phyloP scores from a whole-genome alignment of 2,797 vertebrate species.

The Cynopterus sphinx region DNA sequence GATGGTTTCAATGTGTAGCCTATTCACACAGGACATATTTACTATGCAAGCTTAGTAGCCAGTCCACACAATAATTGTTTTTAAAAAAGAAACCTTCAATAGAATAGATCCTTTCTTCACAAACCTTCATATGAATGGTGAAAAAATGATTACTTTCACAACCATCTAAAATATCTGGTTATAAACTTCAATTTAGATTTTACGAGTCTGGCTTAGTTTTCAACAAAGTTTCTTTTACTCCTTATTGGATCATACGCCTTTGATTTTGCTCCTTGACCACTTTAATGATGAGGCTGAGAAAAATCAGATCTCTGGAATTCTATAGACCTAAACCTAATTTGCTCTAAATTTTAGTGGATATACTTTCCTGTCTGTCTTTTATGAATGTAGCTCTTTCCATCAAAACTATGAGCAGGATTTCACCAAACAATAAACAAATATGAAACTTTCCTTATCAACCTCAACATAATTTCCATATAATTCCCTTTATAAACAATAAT shows the following conservation, averaged over 20 bases:
- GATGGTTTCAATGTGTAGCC: background rate
- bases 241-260: background rate
- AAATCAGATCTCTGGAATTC: background rate
- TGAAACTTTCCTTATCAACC: slow-evolving; percentile 13
- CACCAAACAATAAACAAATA: slow-evolving; percentile 39
- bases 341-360: background rate
- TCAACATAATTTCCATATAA: background rate
- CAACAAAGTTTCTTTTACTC: slow-evolving; percentile 35
- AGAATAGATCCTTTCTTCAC: slow-evolving; percentile 52
- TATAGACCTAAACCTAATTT: background rate
- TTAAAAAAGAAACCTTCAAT: slow-evolving; percentile 4
- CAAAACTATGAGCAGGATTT: slow-evolving; percentile 16
- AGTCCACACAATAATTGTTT: background rate
- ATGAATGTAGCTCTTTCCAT: background rate
- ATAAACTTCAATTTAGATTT: slow-evolving; percentile 37
- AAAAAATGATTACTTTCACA: slow-evolving; percentile 55
- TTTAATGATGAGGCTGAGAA: background rate
- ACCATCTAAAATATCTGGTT: slow-evolving; percentile 35
- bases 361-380: background rate
- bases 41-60: background rate
- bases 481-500: background rate
- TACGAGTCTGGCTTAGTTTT: slow-evolving; percentile 45
- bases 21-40: slow-evolving; percentile 1
- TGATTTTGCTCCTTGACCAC: background rate
- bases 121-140: slow-evolving; percentile 14